Evolutionary conservation across 2,888 invertebrate species (phyloP), one percentile per base, ranked within the genome.

Genomic region (Tupiocoris notatus): DNA sequence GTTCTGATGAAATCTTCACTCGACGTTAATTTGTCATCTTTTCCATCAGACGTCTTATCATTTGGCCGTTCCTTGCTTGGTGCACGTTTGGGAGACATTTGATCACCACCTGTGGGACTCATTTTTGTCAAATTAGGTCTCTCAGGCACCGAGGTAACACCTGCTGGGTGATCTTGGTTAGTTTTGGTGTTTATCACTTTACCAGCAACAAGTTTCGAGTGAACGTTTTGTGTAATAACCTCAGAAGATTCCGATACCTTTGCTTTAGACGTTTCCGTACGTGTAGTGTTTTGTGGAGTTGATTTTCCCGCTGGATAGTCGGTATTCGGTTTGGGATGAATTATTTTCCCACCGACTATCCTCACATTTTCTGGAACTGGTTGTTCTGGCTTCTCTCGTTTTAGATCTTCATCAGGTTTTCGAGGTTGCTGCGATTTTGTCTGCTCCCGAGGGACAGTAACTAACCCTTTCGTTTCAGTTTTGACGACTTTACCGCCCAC

Each of bases 261-360:
- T 54, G 9, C 54, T 54, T 12, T 54, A 9, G 16, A 54, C 54
- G 54, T 9, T 16, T 54, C 16, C 54, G 9, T 16, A 16, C 9
- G 54, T 54, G 54, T 16, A 54, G 54, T 54, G 54, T 12, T 54
- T 54, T 54, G 54, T 54, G 54, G 54, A 16, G 54, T 12, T n/a
- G n/a, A n/a, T n/a, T n/a, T n/a, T n/a, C n/a, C n/a, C 23, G 65
- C 65, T 16, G 65, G 65, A 18, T 18, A 1, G 39, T 65, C 65
- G 25, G 23, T 3, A 54, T 63, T n/a, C 58, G 39, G 12, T 21
- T 71, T 21, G 22, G 57, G 18, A 58, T 75, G 78, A 12, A 79
- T 75, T 22, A 79, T 54, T 75, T 79, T 79, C 20, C 78, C 78
- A 25, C 78, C 79, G 18, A 80, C 75, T 68, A 80, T 78, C 67